These are phyloP conservation scores for Epizoanthus scotinus DNA, from an alignment of 92 coral and sea anemone genomes.

Conservation along the genomic window DNA sequence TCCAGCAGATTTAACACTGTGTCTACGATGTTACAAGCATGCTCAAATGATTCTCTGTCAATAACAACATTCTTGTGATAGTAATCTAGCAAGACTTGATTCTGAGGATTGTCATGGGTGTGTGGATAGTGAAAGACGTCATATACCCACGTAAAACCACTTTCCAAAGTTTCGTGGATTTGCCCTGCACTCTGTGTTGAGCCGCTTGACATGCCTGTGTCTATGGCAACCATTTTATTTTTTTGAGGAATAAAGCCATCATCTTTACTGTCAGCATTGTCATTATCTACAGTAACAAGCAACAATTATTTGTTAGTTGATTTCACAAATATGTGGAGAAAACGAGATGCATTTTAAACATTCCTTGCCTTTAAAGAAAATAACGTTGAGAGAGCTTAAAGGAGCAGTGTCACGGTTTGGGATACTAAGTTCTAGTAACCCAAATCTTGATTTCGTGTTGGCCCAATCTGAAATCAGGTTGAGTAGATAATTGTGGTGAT, in stretches of 20 bases:
- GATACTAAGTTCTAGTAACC: too few relatives aligned
- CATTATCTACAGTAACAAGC: neutral
- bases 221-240: too few relatives aligned
- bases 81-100: slow-evolving; percentile 5
- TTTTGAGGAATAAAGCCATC: neutral
- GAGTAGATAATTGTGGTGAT: too few relatives aligned
- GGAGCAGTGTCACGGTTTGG: too few relatives aligned
- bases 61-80: slow-evolving; percentile 18
- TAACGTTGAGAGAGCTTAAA: too few relatives aligned
- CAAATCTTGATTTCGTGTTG: too few relatives aligned
- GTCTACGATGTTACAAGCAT: slow-evolving; percentile 17
- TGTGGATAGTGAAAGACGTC: slow-evolving; percentile 21
- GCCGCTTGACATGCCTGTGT: neutral
- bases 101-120: neutral
- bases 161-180: neutral
- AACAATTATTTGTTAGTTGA: too few relatives aligned
- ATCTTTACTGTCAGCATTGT: neutral
- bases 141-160: neutral
- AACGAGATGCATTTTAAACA: too few relatives aligned
- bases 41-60: neutral
- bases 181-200: neutral
- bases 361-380: too few relatives aligned
- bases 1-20: slow-evolving; percentile 5
- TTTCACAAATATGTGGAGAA: too few relatives aligned
- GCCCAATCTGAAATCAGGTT: too few relatives aligned